Percentiles rank a stretch among this genome's conserved stretches.
Conservation (phyloP, 1,140 invertebrate species). For the Caenorhabditis latens region DNA sequence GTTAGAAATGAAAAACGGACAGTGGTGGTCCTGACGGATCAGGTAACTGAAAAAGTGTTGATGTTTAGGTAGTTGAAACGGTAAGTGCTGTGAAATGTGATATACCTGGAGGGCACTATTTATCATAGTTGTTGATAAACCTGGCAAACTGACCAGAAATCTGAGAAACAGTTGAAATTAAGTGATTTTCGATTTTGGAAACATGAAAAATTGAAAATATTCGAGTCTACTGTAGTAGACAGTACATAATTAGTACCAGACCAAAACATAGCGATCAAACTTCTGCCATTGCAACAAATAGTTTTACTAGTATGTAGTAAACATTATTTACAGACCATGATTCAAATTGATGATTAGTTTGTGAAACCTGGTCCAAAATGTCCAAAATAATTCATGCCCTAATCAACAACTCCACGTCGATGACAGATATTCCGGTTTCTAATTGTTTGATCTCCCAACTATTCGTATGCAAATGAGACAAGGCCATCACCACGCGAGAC, state of each 20-base stretch:
- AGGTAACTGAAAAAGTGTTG: neutral
- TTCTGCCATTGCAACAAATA: too few relatives aligned
- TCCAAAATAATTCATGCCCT: neutral
- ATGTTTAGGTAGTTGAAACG: neutral
- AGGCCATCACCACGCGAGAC: conserved; percentile 7
- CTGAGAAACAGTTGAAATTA: neutral
- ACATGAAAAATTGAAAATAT: neutral
- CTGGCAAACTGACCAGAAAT: conserved; percentile 8
- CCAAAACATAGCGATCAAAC: neutral
- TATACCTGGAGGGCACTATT: conserved; percentile 1
- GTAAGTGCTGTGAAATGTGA: conserved; percentile 34
- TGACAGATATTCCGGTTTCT: neutral
- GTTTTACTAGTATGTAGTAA: too few relatives aligned
- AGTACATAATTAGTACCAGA: neutral
- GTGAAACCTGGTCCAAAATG: neutral
- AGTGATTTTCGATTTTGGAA: neutral
- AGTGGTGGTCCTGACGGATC: neutral
- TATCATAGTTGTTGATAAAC: conserved; percentile 33
- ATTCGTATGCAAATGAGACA: conserved; percentile 38
- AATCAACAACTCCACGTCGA: neutral
- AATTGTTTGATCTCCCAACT: conserved; percentile 34
- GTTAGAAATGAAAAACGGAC: neutral
- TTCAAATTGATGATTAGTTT: too few relatives aligned
- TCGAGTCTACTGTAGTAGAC: neutral
- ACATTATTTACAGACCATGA: too few relatives aligned